Conservation (phyloP, 2,797 vertebrate genomes). For the Urosaurus nigricauda region DNA sequence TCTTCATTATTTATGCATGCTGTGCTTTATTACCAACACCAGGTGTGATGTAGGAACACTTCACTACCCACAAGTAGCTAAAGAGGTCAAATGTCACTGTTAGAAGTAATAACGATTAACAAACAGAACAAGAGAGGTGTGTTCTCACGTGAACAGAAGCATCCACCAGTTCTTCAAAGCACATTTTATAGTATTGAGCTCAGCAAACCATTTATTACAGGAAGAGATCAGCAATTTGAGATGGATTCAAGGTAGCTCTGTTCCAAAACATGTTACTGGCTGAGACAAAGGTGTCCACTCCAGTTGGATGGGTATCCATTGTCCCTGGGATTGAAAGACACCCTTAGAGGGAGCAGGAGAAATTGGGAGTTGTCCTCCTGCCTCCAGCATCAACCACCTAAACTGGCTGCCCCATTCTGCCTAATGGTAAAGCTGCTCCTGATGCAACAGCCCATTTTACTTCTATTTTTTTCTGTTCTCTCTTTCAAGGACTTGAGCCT, state of each 20-base stretch:
- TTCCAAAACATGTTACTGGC: background rate
- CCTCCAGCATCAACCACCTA: background rate
- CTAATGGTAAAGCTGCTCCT: background rate
- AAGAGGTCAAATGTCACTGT: constrained; percentile 70
- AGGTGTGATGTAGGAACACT: constrained; percentile 76
- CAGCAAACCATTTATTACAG: background rate
- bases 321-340: background rate
- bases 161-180: constrained; percentile 26
- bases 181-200: constrained; percentile 27
- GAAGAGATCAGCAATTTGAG: constrained; percentile 18
- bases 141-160: constrained; percentile 58
- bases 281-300: background rate
- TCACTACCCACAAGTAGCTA: constrained; percentile 66
- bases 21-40: constrained; percentile 75
- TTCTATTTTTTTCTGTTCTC: background rate
- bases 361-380: background rate
- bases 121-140: constrained; percentile 64
- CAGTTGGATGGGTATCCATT: background rate
- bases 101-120: constrained; percentile 68
- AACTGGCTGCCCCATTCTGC: background rate
- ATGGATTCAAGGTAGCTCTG: constrained; percentile 15
- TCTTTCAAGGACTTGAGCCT: background rate
- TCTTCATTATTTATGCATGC: constrained; percentile 84
- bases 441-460: background rate
- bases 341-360: background rate